A percentile compares a stretch with the other conserved stretches of the same genome.
These are phyloP conservation scores for Atlantisia rogersi DNA, from an alignment of 2,113 vertebrate species.

Conservation along the genomic window DNA sequence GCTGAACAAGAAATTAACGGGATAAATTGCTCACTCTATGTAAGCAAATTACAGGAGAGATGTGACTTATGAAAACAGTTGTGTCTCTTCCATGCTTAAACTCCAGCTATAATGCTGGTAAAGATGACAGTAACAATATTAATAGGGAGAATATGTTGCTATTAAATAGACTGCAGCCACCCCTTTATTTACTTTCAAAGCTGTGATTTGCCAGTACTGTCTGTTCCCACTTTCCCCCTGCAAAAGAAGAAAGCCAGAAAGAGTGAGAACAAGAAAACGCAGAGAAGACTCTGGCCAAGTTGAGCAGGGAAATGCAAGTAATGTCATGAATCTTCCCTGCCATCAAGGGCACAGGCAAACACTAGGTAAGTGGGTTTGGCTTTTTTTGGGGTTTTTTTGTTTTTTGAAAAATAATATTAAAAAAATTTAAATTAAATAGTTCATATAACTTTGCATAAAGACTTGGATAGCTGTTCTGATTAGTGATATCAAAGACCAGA, in stretches of 20 bases:
- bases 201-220: background rate
- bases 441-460: background rate
- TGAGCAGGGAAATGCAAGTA: background rate
- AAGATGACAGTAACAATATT: conserved; percentile 1
- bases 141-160: background rate
- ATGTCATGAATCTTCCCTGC: background rate
- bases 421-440: background rate
- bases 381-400: background rate
- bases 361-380: background rate
- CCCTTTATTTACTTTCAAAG: background rate
- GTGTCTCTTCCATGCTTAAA: background rate
- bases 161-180: background rate
- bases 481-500: background rate
- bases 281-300: background rate
- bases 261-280: background rate
- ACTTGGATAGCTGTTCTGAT: background rate
- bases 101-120: background rate
- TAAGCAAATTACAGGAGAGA: background rate
- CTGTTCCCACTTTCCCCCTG: background rate
- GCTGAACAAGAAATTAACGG: conserved; percentile 1
- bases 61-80: background rate
- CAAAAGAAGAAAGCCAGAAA: background rate
- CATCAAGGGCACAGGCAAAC: background rate
- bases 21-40: background rate
- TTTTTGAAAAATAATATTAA: background rate